Percentiles rank a stretch among this genome's conserved stretches.
Evolutionary conservation across 2,888 invertebrate genomes (phyloP).

Genomic region (Archaeoteleia sp.): DNA sequence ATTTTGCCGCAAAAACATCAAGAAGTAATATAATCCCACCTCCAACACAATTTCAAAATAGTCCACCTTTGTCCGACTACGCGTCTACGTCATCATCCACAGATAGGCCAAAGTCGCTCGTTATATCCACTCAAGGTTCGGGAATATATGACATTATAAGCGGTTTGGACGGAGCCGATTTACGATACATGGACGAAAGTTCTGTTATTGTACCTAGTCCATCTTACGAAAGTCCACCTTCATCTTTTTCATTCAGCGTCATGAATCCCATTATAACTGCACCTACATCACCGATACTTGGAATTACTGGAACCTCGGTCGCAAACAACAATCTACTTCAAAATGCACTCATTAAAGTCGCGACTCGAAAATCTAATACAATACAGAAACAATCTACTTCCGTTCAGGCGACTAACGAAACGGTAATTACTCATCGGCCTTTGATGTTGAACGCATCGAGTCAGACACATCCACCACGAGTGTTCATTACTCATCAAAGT

Average conservation of each 20-base stretch:
- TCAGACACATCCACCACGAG: slow-evolving; percentile 71
- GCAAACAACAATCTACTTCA: slow-evolving; percentile 83
- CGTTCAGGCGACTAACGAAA: slow-evolving; percentile 29
- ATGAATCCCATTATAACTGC: slow-evolving; percentile 76
- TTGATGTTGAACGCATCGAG: slow-evolving; percentile 69
- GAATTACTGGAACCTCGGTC: slow-evolving; percentile 73
- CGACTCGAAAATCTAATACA: slow-evolving; percentile 76
- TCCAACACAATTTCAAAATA: slow-evolving; percentile 80
- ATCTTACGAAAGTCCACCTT: slow-evolving; percentile 85
- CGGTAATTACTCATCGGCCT: slow-evolving; percentile 44
- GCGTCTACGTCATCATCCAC: slow-evolving; percentile 73
- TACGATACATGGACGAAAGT: slow-evolving; percentile 94
- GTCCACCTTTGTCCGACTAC: slow-evolving; percentile 79
- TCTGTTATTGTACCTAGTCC: slow-evolving; percentile 88
- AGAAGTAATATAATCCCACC: slow-evolving; percentile 81
- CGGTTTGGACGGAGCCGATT: slow-evolving; percentile 89
- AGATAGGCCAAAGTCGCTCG: slow-evolving; percentile 61
- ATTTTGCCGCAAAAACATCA: slow-evolving; percentile 48
- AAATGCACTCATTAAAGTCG: slow-evolving; percentile 83
- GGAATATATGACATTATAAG: slow-evolving; percentile 85
- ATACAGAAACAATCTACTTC: slow-evolving; percentile 63
- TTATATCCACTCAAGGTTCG: slow-evolving; percentile 75
- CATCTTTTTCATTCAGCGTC: slow-evolving; percentile 76
- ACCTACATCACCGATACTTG: slow-evolving; percentile 80
- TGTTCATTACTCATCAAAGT: slow-evolving; percentile 71